These are phyloP conservation scores for Trematomus loennbergii DNA, from an alignment of 2,113 vertebrate genomes.

Conservation along the genomic window DNA sequence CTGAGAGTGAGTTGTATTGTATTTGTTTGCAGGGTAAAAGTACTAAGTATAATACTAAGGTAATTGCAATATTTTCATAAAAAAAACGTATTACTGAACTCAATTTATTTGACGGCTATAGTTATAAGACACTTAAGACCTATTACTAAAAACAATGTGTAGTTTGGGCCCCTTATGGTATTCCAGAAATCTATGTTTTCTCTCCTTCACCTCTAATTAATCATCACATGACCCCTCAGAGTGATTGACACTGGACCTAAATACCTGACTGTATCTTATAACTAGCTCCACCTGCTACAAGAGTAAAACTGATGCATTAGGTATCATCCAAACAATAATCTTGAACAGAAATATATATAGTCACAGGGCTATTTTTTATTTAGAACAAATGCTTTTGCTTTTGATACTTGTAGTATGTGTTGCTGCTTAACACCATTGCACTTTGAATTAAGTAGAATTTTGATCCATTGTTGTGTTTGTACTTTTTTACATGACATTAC, in stretches of 20 bases:
- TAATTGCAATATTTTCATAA: background rate
- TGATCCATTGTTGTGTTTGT: background rate
- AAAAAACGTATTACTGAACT: background rate
- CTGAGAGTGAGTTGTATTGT: conserved; percentile 2
- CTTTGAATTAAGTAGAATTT: no score
- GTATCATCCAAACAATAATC: background rate
- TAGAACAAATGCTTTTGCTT: background rate
- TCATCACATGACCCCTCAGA: background rate
- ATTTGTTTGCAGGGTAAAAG: conserved; percentile 8
- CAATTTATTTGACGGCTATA: background rate
- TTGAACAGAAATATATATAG: background rate
- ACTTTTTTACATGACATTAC: background rate
- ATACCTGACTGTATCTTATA: background rate
- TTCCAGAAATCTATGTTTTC: background rate
- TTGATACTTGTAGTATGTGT: background rate
- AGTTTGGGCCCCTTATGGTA: background rate
- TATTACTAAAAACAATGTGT: background rate
- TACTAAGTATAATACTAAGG: background rate
- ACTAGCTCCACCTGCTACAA: no score
- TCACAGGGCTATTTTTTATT: background rate
- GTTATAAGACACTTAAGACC: background rate
- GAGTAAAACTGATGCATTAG: background rate
- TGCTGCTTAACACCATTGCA: no score
- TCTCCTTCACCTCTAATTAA: background rate
- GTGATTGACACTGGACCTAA: background rate